Conservation (phyloP, 2,888 invertebrate species). For the Drosophila niveifrons region DNA sequence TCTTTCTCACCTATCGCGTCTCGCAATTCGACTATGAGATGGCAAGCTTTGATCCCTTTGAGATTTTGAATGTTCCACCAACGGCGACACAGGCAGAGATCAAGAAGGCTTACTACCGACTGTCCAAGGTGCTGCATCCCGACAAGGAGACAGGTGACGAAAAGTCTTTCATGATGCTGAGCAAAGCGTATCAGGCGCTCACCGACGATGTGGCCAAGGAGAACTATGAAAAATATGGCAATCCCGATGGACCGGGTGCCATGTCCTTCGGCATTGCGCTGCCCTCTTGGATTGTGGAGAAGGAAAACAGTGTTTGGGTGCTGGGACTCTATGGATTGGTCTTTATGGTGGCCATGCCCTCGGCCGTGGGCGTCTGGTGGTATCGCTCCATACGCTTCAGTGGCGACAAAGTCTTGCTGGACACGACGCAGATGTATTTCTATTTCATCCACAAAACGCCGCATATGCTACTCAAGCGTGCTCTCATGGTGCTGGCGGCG, state of each 20-base stretch:
- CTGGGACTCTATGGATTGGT: conserved; percentile 97
- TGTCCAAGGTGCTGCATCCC: conserved; percentile 97
- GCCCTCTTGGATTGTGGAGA: conserved; percentile 99
- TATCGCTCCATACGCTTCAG: conserved; percentile 98
- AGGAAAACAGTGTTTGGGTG: conserved; percentile 99
- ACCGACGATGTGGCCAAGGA: conserved; percentile 98
- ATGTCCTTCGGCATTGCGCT: conserved; percentile 99
- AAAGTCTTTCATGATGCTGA: conserved; percentile 98
- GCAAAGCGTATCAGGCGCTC: conserved; percentile 96
- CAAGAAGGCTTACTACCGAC: conserved; percentile 97
- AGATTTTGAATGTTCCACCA: conserved; percentile 95
- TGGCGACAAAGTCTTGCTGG: conserved; percentile 97
- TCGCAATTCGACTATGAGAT: conserved; percentile 99
- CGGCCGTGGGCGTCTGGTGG: conserved; percentile 98
- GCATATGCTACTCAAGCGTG: conserved; percentile 96
- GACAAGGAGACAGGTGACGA: conserved; percentile 99
- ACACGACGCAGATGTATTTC: conserved; percentile 98
- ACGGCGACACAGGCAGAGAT: conserved; percentile 95
- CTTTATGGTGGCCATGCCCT: conserved; percentile 98
- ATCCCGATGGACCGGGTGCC: conserved; percentile 99
- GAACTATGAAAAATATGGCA: conserved; percentile 99
- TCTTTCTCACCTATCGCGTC: conserved; percentile 94
- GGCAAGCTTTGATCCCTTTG: conserved; percentile 99
- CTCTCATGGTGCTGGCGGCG: conserved; percentile 98
- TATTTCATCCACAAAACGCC: conserved; percentile 98